phyloP scores from a whole-genome alignment of 2,797 vertebrate genomes.

The Amniataba percoides region DNA sequence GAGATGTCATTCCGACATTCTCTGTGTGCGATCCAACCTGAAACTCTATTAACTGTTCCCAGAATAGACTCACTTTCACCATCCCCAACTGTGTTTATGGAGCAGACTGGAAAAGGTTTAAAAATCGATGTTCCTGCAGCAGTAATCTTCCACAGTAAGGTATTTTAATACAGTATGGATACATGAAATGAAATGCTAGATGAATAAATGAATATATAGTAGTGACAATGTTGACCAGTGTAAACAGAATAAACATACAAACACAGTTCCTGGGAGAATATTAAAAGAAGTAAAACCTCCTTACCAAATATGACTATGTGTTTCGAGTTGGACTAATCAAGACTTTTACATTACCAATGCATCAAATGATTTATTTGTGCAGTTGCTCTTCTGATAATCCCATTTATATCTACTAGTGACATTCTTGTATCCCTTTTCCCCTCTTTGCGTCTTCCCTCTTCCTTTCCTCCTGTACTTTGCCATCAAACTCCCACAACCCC shows the following conservation, averaged over 20 bases:
- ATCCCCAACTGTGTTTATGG: conserved; percentile 25
- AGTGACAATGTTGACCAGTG: neutral
- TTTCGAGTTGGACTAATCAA: conserved; percentile 7
- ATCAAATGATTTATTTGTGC: neutral
- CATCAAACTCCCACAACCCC: conserved; percentile 9
- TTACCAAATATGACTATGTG: neutral
- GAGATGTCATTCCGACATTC: conserved; percentile 67
- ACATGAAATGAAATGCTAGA: neutral
- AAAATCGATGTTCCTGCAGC: conserved; percentile 25
- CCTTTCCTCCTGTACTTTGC: conserved; percentile 11
- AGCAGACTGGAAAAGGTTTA: conserved; percentile 24
- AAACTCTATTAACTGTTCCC: conserved; percentile 57
- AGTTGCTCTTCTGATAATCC: neutral
- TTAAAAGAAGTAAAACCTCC: neutral
- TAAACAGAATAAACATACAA: neutral
- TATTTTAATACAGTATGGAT: neutral
- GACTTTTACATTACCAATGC: neutral
- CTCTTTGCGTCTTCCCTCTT: conserved; percentile 12
- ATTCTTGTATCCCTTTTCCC: conserved; percentile 27
- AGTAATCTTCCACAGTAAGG: conserved; percentile 1
- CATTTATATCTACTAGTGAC: conserved; percentile 35
- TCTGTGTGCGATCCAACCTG: conserved; percentile 50
- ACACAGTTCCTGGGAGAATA: neutral
- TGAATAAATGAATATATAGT: neutral
- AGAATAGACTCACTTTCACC: conserved; percentile 50